Evolutionary conservation across 2,113 vertebrate species (phyloP), one percentile per base, ranked within the genome.

Genomic region (Tragelaphus scriptus): DNA sequence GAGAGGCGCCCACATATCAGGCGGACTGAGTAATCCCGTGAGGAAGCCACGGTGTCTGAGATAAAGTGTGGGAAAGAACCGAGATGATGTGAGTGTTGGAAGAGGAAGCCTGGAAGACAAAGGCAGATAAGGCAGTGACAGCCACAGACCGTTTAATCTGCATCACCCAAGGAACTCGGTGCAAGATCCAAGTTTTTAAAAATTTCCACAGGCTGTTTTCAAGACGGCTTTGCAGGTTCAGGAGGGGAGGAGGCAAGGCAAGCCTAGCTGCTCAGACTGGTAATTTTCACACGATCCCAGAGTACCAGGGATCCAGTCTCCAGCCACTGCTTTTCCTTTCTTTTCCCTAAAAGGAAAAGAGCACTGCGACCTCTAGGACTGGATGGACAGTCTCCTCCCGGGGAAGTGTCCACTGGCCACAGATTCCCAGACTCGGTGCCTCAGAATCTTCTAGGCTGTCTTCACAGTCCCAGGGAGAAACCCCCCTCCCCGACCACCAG

Each of bases 81-180:
- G 0, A 86, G 77, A 32, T 0, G 51, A 26, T 2, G 10, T 3
- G 51, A 80, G 3, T 9, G 61, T 9, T 47, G 77, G 88, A 6
- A 85, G 58, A 65, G 92, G 81, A 96, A 97, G 92, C 65, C 81
- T 51, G 17, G 63, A 82, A 65, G 92, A 61, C 88, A 65, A 71
- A 85, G 80, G 59, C 17, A 55, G 85, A 95, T 79, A 53, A 82
- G 90, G 55, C 13, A 56, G 25, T 1, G 58, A 59, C 9, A 36
- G 82, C 91, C 32, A 4, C 40, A 58, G 94, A n/a, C 77, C 6
- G 3, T 21, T 55, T 19, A 32, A 30, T 93, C 85, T 40, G 40
- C 59, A 88, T 19, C 58, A 4, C 71, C 51, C 3, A 44, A 90
- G 55, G 55, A 59, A 40, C 79, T 36, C 12, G 1, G 15, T 4